Conservation (phyloP, 2,888 invertebrate genomes). For the Ophion costatus region DNA sequence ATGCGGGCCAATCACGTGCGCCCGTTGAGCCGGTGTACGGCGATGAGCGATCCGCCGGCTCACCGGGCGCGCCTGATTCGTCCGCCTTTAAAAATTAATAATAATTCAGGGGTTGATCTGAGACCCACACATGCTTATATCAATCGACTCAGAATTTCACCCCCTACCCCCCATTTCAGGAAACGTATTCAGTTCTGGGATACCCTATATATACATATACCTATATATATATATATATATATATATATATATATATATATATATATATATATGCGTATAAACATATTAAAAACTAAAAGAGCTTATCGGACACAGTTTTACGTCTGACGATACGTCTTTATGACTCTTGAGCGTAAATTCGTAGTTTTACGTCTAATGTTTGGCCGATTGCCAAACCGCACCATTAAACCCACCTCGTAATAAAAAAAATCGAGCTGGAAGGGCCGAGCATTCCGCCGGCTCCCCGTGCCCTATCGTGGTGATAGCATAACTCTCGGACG, state of each 20-base stretch:
- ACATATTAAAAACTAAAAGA: neutral
- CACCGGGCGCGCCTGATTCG: too few species aligned
- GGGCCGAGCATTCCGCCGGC: slow-evolving; percentile 7
- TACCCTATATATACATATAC: neutral
- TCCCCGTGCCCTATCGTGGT: neutral
- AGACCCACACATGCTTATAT: too few species aligned
- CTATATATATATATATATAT: neutral
- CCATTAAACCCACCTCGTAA: slow-evolving; percentile 65
- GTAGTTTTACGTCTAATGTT: slow-evolving; percentile 61
- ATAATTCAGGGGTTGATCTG: too few species aligned
- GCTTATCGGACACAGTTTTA: neutral
- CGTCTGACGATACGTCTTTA: slow-evolving; percentile 1
- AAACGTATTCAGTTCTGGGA: too few species aligned
- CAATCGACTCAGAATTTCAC: too few species aligned
- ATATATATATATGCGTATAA: neutral
- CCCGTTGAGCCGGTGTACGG: too few species aligned
- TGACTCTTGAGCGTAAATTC: neutral
- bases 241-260: neutral
- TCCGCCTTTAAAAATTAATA: too few species aligned
- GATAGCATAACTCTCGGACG: slow-evolving; percentile 35
- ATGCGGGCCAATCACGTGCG: too few species aligned
- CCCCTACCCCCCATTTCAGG: too few species aligned
- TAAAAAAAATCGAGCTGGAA: slow-evolving; percentile 62
- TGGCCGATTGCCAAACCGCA: slow-evolving; percentile 63
- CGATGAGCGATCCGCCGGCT: too few species aligned